Evolutionary conservation across 2,113 vertebrate genomes (phyloP).

Genomic region (Labeo rohita): DNA sequence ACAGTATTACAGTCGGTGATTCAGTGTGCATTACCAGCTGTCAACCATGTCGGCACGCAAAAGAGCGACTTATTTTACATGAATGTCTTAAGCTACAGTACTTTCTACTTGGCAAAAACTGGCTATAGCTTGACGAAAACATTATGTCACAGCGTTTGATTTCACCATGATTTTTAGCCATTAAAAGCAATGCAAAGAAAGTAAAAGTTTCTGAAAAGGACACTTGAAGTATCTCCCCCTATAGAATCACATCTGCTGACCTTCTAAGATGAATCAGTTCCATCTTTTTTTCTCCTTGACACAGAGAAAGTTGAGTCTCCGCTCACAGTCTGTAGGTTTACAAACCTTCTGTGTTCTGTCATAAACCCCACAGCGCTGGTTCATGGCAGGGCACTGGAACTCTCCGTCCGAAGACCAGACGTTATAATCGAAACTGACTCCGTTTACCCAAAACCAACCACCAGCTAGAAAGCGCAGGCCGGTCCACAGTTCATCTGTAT

Average conservation of each 20-base stretch:
- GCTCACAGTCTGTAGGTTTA: slow-evolving; percentile 27
- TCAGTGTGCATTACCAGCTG: too few species aligned
- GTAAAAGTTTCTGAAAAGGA: not conserved
- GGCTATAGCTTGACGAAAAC: not conserved
- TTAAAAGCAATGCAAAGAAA: not conserved
- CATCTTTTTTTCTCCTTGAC: not conserved
- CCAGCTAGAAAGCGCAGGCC: slow-evolving; percentile 15
- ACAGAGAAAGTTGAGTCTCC: slow-evolving; percentile 27
- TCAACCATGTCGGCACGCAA: too few species aligned
- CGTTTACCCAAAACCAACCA: slow-evolving; percentile 38
- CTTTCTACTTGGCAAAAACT: not conserved
- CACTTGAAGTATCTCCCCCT: not conserved
- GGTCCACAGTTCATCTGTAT: not conserved
- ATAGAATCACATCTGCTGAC: not conserved
- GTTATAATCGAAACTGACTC: not conserved
- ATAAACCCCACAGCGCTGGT: slow-evolving; percentile 22
- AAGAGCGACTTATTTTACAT: too few species aligned
- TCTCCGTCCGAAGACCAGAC: slow-evolving; percentile 3
- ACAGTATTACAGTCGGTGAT: too few species aligned
- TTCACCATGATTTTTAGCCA: not conserved
- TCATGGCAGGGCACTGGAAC: not conserved
- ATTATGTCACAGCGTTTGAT: not conserved
- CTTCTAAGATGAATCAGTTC: not conserved
- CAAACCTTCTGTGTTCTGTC: not conserved
- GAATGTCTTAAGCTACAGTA: not conserved